Base-by-base conservation (phyloP, 2,113 vertebrate genomes). In the Sciurus niger region DNA sequence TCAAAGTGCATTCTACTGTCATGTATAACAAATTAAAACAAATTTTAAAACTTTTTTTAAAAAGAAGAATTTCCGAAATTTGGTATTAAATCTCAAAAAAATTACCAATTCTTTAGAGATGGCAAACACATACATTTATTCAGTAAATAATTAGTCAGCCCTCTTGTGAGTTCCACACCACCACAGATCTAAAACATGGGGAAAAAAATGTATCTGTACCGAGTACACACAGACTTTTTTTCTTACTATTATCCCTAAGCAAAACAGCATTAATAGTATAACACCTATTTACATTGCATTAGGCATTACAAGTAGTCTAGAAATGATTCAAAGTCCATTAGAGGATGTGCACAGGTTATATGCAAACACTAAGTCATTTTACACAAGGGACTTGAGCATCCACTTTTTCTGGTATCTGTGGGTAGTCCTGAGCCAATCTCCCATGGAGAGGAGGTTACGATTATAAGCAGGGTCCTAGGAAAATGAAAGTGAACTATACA, bases 1-100 rank as follows among this genome's bases (percentile, higher is more conserved):
- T 48, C 46, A 48, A 48, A 48, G 46, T 48, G 46, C 46, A 48
- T 48, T 48, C 46, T 48, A 48, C 46, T 48, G 6, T 48, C 46
- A 8, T 48, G 9, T 48, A 48, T 48, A 48, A 48, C 46, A 8
- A 46, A 46, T 46, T 46, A 46, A 48, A 48, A 48, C 46, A 48
- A 48, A 48, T 48, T 48, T 48, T 48, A 48, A 48, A 48, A 48
- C 9, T 48, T 48, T 48, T 48, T 48, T 48, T 48, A 48, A 48
- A 48, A 48, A 48, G 70, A 40, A 63, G 51, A 94, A n/a, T 51
- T 51, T 40, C 17, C 76, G 37, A 90, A 90, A 80, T 55, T 32
- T 73, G 30, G 65, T 37, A 65, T 73, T 43, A 43, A 74, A 76
- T 76, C 67, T 90, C 65, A 96, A 77, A 84, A 83, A 79, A 53